Evolutionary conservation across 2,797 vertebrate genomes (phyloP), one percentile per base, ranked within the genome.

Genomic region (Atherinosoma microstoma): DNA sequence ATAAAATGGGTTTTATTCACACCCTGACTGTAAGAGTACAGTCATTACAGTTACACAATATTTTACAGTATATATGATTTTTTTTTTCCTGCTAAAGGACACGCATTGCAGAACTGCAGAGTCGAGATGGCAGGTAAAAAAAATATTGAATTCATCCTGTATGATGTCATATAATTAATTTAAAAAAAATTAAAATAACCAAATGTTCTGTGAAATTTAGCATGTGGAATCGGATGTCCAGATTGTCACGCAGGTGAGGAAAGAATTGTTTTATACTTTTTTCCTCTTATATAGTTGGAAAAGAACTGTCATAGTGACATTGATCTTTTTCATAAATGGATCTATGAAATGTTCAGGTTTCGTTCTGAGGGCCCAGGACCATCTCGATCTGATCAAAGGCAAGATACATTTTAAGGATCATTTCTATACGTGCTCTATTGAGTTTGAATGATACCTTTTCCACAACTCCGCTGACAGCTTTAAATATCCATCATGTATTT

Each of bases 21-120:
- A 35, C 7, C 34, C 7, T 35, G 4, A 8, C 34, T 35, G 1
- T 35, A 32, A 32, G 4, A 38, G 11, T 12, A 35, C 5, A 9
- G 5, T 35, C 7, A 6, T 35, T 6, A 12, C 9, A 38, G 9
- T 35, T 6, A 5, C 8, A 35, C 5, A 4, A 35, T 35, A n/a
- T n/a, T n/a, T n/a, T n/a, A n/a, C n/a, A n/a, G n/a, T n/a, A n/a
- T n/a, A n/a, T n/a, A n/a, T n/a, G n/a, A n/a, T n/a, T n/a, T 32
- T 24, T 18, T 24, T 7, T 29, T 64, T 63, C 54, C 24, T 38
- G 11, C 27, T 56, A 0, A 66, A 94, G 92, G 80, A 86, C 1
- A 8, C 90, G 82, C 5, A 92, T 93, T 24, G 13, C 63, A 45
- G 90, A 90, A 1, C 90, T 93, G 27, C 90, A 91, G 75, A 67